Base-by-base conservation (phyloP, 2,113 vertebrate genomes). In the Balaenoptera acutorostrata region DNA sequence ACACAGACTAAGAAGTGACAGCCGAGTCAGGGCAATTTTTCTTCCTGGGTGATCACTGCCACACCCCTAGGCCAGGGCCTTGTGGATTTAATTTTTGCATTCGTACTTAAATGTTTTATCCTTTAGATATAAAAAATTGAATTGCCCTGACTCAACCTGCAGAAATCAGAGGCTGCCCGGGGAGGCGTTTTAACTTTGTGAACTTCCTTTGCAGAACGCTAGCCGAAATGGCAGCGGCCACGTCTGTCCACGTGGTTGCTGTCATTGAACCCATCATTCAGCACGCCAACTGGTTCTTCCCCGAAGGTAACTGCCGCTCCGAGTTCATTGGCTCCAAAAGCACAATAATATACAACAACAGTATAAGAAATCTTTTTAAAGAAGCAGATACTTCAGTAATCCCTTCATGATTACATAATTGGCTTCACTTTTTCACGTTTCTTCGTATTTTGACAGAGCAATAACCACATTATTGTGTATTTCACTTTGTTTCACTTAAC, bases 201-300 rank as follows among this genome's bases (percentile, higher is more conserved):
- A 72, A 39, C 61, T 92, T 97, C 12, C 46, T 91, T 96, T 91
- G 25, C 98, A 99, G 99, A 97, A 99, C 98, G 29, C 99, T 99
- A 81, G 99, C 99, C 46, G 99, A 99, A 96, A 99, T 99, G 98
- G 99, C 99, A 89, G 99, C 99, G 46, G 99, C 99, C 64, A 99
- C 99, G 4, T 99, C 99, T 0, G 99, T 99, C 93, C 99, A 99
- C 0, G 99, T 99, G 98, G 99, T 99, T 13, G 99, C 99, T 0
- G 99, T 99, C 46, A 99, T 99, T 12, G 99, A 99, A 85, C 99
- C 99, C 75, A 99, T 99, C 93, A 99, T 99, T 96, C 99, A 99
- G 97, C 99, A 99, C 0, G 99, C 99, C 0, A 99, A 99, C 98
- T 99, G 99, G 99, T 99, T 99, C 99, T 99, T 99, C 97, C 99